A percentile compares a stretch with the other conserved stretches of the same genome.
Conservation (phyloP, 2,113 vertebrate species). For the Periophthalmus modestus region DNA sequence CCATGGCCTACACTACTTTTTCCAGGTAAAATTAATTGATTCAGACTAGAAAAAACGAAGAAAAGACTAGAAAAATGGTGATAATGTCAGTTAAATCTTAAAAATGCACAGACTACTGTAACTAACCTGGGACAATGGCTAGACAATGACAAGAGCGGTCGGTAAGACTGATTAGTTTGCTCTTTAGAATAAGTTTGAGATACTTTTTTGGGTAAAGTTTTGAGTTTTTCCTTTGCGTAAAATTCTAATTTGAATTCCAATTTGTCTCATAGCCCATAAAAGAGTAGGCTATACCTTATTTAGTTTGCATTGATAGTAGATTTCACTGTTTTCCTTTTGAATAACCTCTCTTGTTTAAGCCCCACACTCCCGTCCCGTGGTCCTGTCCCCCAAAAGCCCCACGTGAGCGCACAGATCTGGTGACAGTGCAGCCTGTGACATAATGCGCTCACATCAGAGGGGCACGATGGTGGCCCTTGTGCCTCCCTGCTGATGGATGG, state of each 20-base stretch:
- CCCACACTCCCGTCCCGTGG: not conserved
- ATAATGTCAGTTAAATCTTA: too few species aligned
- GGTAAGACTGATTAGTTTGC: too few species aligned
- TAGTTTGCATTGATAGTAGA: not conserved
- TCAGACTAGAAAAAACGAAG: not conserved
- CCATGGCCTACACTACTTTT: not conserved
- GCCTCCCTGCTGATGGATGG: not conserved
- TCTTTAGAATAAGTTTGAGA: too few species aligned
- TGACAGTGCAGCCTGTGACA: conserved; percentile 13
- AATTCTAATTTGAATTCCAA: too few species aligned
- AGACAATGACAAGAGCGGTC: too few species aligned
- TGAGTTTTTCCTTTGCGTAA: too few species aligned
- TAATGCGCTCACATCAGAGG: conserved; percentile 7
- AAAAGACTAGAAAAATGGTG: too few species aligned
- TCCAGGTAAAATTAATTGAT: not conserved
- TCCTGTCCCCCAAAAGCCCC: not conserved
- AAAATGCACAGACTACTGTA: too few species aligned
- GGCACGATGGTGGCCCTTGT: not conserved
- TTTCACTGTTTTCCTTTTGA: not conserved
- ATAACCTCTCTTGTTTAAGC: not conserved
- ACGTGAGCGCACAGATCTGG: conserved; percentile 6
- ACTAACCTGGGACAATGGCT: too few species aligned
- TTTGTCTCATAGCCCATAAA: too few species aligned
- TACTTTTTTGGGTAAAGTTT: too few species aligned
- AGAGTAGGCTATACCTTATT: not conserved